Evolutionary conservation across 2,797 vertebrate genomes (phyloP), one percentile per base, ranked within the genome.

Genomic region (Mormyrus hasselquistii): DNA sequence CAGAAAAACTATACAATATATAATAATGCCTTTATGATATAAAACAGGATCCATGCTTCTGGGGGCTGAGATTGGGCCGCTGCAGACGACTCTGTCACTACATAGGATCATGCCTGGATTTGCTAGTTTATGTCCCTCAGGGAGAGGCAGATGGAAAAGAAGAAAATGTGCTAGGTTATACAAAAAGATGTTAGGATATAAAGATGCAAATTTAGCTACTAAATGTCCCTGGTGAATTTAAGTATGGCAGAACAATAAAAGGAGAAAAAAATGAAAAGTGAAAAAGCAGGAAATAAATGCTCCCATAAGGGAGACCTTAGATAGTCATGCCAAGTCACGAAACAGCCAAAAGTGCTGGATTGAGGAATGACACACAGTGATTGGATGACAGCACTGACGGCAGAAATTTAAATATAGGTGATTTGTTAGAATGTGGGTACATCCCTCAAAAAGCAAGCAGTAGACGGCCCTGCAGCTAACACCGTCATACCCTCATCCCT

Each of bases 211-310:
- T 44, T 79, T 79, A 79, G 73, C 73, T 44, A 79, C 38, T 79
- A n/a, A 79, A 79, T n/a, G 16, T 79, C 73, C 73, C 73, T n/a
- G 73, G 73, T 79, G 73, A 79, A 79, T 79, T 79, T 79, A 79
- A 79, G 34, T 41, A 79, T 44, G 14, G 73, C 38, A 2, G 14
- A 79, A 79, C 25, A 79, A 79, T 79, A 79, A 79, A 79, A 44
- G 7, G 4, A 79, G 16, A 19, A 3, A 41, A 4, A 76, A 9
- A 34, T 16, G 4, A 41, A 76, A 76, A 19, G 16, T 5, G 14
- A 38, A 79, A 79, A n/a, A 44, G 38, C 38, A 79, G 73, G 16
- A 79, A 79, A 44, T 44, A n/a, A 8, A n/a, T 7, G 38, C 34
- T 44, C 14, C 73, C 34, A 79, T 19, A 79, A 44, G 34, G 73